A percentile compares a stretch with the other conserved stretches of the same genome.
phyloP scores from a whole-genome alignment of 2,797 vertebrate genomes.

The Pseudomugil tenellus region DNA sequence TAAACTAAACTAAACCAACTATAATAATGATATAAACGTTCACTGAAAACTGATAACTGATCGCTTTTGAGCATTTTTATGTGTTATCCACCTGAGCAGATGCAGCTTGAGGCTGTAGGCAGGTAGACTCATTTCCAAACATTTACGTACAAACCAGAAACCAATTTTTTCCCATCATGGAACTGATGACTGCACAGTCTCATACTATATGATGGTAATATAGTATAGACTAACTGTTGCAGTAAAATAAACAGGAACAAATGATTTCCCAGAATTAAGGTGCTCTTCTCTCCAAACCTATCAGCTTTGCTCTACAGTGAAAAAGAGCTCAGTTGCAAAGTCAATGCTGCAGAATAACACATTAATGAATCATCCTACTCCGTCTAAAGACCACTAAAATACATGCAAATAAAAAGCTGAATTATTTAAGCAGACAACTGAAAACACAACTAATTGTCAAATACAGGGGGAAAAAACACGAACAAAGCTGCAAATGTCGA shows the following conservation, averaged over 20 bases:
- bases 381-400: not conserved
- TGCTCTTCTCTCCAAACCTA: too few relatives aligned
- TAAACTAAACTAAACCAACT: too few relatives aligned
- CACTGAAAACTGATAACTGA: not conserved
- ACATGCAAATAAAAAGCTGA: not conserved
- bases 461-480: not conserved
- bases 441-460: not conserved
- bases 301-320: not conserved
- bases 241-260: conserved; percentile 9
- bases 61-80: too few relatives aligned
- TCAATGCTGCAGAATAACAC: not conserved
- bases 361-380: not conserved
- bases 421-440: not conserved
- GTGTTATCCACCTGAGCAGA: not conserved
- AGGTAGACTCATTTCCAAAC: not conserved
- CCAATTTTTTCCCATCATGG: conserved; percentile 17
- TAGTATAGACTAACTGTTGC: too few relatives aligned
- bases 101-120: not conserved
- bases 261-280: conserved; percentile 1
- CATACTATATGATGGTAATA: not conserved
- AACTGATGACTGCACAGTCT: conserved; percentile 1
- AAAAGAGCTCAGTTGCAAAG: not conserved
- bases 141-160: conserved; percentile 7
- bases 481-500: not conserved
- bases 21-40: too few relatives aligned